Percentiles rank a stretch among this genome's conserved stretches.
phyloP scores from a whole-genome alignment of 2,113 vertebrate species.

The Paradoxurus hermaphroditus region DNA sequence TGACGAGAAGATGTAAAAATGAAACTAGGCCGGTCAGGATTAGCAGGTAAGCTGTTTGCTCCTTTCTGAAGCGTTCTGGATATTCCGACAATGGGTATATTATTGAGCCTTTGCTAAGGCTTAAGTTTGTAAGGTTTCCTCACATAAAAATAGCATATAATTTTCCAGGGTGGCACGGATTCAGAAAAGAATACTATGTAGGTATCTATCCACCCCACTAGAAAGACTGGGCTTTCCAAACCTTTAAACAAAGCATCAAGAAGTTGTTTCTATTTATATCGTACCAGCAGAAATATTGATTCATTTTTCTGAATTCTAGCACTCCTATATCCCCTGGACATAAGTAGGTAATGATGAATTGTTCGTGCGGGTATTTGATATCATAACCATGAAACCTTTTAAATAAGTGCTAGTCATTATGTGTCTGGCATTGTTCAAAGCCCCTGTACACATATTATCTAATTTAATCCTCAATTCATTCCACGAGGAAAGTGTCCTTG shows the following conservation, averaged over 20 bases:
- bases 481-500: background rate
- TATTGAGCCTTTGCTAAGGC: background rate
- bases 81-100: background rate
- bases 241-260: background rate
- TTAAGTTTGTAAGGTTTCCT: slow-evolving; percentile 25
- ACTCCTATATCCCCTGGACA: background rate
- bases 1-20: slow-evolving; percentile 1
- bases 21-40: slow-evolving; percentile 5
- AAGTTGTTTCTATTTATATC: background rate
- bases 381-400: background rate
- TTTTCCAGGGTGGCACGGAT: background rate
- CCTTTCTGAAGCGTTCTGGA: slow-evolving; percentile 53
- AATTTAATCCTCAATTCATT: background rate
- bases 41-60: background rate
- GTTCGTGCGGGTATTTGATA: background rate
- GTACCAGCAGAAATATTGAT: background rate
- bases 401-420: background rate
- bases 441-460: background rate
- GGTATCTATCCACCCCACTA: background rate
- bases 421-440: background rate
- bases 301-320: background rate
- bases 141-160: background rate
- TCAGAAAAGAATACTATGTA: background rate
- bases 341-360: background rate
- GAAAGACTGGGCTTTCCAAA: background rate